phyloP scores from a whole-genome alignment of 2,797 vertebrate genomes.

The Masticophis lateralis region DNA sequence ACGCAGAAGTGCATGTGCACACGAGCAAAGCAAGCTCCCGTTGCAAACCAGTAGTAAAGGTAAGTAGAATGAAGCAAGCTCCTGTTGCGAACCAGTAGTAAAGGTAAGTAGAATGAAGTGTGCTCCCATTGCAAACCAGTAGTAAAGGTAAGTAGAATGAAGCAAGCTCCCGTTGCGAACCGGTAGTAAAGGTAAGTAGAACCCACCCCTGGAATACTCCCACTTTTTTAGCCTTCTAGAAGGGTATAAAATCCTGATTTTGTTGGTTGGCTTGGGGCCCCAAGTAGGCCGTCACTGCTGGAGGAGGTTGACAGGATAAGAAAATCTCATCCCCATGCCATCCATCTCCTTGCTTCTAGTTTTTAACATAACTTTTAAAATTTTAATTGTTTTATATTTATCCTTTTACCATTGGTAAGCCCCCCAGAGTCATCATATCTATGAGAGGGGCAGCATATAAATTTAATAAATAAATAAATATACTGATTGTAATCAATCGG shows the following conservation, averaged over 20 bases:
- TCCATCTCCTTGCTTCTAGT: neutral
- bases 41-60: too few species aligned
- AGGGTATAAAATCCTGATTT: neutral
- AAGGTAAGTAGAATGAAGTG: too few species aligned
- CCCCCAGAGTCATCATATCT: neutral
- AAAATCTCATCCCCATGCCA: neutral
- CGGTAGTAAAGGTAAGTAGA: too few species aligned
- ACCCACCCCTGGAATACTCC: neutral
- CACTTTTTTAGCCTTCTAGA: neutral
- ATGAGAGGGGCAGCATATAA: neutral
- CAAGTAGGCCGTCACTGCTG: neutral
- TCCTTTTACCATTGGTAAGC: neutral
- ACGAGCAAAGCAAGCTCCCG: too few species aligned
- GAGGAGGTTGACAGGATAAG: neutral
- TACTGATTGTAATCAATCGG: neutral
- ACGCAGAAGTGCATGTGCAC: too few species aligned
- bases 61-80: too few species aligned
- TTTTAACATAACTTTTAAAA: neutral
- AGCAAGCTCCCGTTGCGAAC: too few species aligned
- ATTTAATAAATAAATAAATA: neutral
- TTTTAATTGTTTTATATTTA: neutral
- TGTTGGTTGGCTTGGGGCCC: neutral
- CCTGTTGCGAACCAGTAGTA: too few species aligned
- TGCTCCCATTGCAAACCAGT: too few species aligned
- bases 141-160: too few species aligned